Evolutionary conservation across 2,113 vertebrate genomes (phyloP), one percentile per base, ranked within the genome.

Genomic region (cattle (Bos taurus)): DNA sequence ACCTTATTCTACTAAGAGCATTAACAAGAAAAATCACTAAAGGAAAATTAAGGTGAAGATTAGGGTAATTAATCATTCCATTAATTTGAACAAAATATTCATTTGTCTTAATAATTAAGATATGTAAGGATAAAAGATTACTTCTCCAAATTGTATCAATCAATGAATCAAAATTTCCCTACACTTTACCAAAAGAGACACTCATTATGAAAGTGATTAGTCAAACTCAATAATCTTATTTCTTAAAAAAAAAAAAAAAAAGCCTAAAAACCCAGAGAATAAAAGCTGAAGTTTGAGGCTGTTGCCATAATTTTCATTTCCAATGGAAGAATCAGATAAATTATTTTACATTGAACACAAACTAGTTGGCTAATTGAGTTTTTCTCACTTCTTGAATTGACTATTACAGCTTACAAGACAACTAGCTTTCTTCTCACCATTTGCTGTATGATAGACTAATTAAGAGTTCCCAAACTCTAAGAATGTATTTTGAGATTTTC

Each of bases 311-410:
- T 40, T 82, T 40, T 12, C 40, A 88, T 26, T 94, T 74, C 59
- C n/a, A 88, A 4, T 59, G 9, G 40, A 56, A 43, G 88, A 84
- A 40, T 64, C 26, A 62, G 7, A 25, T 82, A 59, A 46, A 33
- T 71, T 67, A 60, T 71, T 50, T 26, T 21, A 7, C 78, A 93
- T 3, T 88, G 92, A 96, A 92, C 74, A 71, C 56, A 92, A 59
- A 56, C 54, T 95, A 64, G 16, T 21, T 96, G 54, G 52, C 56
- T 86, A 77, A 86, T 62, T 85, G 59, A 95, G 36, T 54, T 94
- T 96, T 97, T 96, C 77, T 97, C 88, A 86, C 67, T 78, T 97
- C 88, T 94, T 71, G 19, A 96, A 93, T 83, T 95, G 59, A 91
- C 81, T 95, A 11, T 60, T 30, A 6, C 7, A 90, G 77, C 43